Evolutionary conservation across 2,113 vertebrate genomes (phyloP).

Genomic region (Nibea albiflora): DNA sequence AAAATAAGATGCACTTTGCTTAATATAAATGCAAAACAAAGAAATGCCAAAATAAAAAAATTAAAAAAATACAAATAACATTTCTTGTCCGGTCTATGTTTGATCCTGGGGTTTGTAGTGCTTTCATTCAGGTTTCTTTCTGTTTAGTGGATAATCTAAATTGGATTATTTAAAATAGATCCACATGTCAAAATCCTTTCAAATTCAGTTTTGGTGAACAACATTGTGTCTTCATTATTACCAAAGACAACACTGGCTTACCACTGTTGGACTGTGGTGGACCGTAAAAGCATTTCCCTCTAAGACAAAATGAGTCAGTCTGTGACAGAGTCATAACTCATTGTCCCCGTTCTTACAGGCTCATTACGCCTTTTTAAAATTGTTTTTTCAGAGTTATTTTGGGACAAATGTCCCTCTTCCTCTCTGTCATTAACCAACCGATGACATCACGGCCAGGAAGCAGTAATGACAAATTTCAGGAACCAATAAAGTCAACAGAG

Average conservation of each 20-base stretch:
- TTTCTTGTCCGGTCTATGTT: constrained; percentile 73
- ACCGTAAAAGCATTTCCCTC: constrained; percentile 58
- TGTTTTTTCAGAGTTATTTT: constrained; percentile 70
- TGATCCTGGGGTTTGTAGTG: constrained; percentile 44
- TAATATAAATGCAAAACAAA: constrained; percentile 99
- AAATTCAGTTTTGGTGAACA: constrained; percentile 20
- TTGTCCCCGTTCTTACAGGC: constrained; percentile 24
- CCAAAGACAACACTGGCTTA: constrained; percentile 39
- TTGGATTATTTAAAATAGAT: constrained; percentile 1
- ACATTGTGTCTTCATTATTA: constrained; percentile 9
- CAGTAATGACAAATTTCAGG: constrained; percentile 72
- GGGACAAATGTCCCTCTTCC: constrained; percentile 63
- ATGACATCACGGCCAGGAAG: constrained; percentile 79
- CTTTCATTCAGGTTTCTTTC: constrained; percentile 14
- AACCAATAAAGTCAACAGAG: constrained; percentile 74
- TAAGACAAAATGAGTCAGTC: constrained; percentile 63
- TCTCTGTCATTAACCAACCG: constrained; percentile 72
- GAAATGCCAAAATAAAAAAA: constrained; percentile 96
- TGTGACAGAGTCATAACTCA: constrained; percentile 54
- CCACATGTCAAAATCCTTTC: constrained; percentile 1
- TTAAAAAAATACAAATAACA: constrained; percentile 81
- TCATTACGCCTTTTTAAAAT: constrained; percentile 63
- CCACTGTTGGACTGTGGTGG: constrained; percentile 20
- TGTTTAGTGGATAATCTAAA: constrained; percentile 12
- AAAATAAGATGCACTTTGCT: constrained; percentile 99